A percentile compares a stretch with the other conserved stretches of the same genome.
phyloP scores from a whole-genome alignment of 2,113 vertebrate genomes.

The Grammomys dolichurus region DNA sequence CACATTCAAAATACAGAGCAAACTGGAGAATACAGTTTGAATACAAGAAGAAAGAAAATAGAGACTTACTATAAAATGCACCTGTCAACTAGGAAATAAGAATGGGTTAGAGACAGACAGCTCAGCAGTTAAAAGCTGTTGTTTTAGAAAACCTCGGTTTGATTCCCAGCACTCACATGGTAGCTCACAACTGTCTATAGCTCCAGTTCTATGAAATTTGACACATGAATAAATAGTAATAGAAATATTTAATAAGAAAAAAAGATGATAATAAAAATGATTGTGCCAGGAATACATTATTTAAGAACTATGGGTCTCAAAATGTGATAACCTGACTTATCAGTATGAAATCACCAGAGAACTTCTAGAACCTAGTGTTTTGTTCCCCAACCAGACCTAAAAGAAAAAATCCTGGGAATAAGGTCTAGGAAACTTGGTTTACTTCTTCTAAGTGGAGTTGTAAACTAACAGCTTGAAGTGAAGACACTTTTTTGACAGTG shows the following conservation, averaged over 20 bases:
- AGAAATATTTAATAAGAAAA: constrained; percentile 5
- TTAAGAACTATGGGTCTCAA: constrained; percentile 22
- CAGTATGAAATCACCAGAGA: background rate
- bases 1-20: constrained; percentile 37
- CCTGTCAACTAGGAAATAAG: constrained; percentile 42
- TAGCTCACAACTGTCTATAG: background rate
- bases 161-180: background rate
- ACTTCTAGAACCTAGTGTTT: constrained; percentile 3
- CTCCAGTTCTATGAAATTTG: background rate
- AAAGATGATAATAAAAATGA: constrained; percentile 31
- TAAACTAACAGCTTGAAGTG: constrained; percentile 15
- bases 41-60: background rate
- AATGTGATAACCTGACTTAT: background rate
- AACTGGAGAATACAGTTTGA: background rate
- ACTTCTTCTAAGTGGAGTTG: constrained; percentile 17
- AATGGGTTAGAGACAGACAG: background rate
- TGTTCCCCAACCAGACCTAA: background rate
- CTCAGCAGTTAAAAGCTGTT: background rate
- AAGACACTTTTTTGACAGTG: background rate
- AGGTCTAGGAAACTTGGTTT: background rate
- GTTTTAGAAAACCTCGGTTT: background rate
- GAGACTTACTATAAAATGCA: background rate
- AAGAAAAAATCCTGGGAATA: background rate
- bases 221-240: background rate
- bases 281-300: background rate